Evolutionary conservation across 2,797 vertebrate genomes (phyloP).

Genomic region (Acomys russatus): DNA sequence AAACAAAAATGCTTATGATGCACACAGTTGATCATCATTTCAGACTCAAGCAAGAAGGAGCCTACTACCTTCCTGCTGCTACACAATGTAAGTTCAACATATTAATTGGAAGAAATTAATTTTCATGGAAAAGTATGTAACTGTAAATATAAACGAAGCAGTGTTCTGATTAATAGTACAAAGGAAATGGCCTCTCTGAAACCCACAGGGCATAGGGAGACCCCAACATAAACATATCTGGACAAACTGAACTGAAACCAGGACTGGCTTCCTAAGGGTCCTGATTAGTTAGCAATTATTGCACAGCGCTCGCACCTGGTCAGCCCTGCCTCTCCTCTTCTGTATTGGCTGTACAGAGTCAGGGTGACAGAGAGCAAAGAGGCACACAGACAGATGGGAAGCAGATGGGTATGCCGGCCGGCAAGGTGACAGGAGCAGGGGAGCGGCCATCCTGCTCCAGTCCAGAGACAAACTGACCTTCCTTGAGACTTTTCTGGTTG

Average conservation of each 20-base stretch:
- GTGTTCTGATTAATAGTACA: slow-evolving; percentile 56
- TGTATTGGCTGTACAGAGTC: neutral
- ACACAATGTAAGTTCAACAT: slow-evolving; percentile 56
- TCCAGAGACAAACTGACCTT: slow-evolving; percentile 89
- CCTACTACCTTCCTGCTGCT: slow-evolving; percentile 43
- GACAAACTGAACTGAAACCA: slow-evolving; percentile 48
- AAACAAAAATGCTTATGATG: slow-evolving; percentile 1
- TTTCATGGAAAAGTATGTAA: slow-evolving; percentile 64
- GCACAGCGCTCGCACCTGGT: too few relatives aligned
- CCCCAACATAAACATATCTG: slow-evolving; percentile 48
- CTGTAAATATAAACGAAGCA: slow-evolving; percentile 59
- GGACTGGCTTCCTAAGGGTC: neutral
- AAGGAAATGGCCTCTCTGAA: slow-evolving; percentile 74
- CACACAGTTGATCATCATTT: slow-evolving; percentile 16
- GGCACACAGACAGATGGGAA: neutral
- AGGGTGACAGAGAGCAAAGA: neutral
- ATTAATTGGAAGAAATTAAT: slow-evolving; percentile 26
- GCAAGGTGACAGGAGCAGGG: neutral
- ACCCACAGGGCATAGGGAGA: neutral
- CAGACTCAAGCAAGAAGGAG: slow-evolving; percentile 45
- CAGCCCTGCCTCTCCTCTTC: neutral
- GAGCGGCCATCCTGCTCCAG: slow-evolving; percentile 48
- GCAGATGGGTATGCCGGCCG: slow-evolving; percentile 6
- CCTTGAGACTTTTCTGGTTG: slow-evolving; percentile 92
- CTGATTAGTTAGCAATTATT: neutral